Evolutionary conservation across 2,888 invertebrate genomes (phyloP), one percentile per base, ranked within the genome.

Genomic region (Dynastes tityus): DNA sequence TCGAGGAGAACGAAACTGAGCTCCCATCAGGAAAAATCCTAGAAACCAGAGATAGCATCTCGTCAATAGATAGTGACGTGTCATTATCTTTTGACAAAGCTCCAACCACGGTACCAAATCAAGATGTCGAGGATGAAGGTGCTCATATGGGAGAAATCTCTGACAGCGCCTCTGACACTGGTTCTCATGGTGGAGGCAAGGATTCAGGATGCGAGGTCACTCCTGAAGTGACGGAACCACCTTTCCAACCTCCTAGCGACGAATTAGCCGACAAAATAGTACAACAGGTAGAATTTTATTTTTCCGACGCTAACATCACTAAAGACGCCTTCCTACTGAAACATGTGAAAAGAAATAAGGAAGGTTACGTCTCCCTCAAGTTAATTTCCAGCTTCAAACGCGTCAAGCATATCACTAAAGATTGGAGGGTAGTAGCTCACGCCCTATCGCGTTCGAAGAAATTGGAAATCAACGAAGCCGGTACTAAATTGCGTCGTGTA

Each of bases 291-390:
- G 98, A 98, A 89, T 97, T 95, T 87, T 98, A 98, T 89, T 98
- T 98, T 89, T 97, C 97, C 80, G 97, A 98, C 87, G 96, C 96
- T 73, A 97, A 97, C 88, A 96, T 98, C 83, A 93, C 97, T 2
- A 98, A 98, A 88, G 98, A 98, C 87, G 97, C 98, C 13, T 98
- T 98, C 89, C 91, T 98, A 65, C 89, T 98, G 81, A 98, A 98
- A 88, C 98, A 98, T 87, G 97, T 98, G 29, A 93, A 96, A 78
- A 92, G 98, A 76, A 98, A 98, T 89, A 98, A 97, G 89, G 97
- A 97, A 89, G 98, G 98, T 27, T 98, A 95, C 89, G 98, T 98
- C 16, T 97, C 97, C 76, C 90, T 98, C 75, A 98, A 98, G 88
- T 90, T 98, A 78, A 96, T 98, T 82, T 97, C 98, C 13, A 97